These are phyloP conservation scores for Eremophila alpestris DNA, from an alignment of 2,797 vertebrate genomes.

Conservation along the genomic window DNA sequence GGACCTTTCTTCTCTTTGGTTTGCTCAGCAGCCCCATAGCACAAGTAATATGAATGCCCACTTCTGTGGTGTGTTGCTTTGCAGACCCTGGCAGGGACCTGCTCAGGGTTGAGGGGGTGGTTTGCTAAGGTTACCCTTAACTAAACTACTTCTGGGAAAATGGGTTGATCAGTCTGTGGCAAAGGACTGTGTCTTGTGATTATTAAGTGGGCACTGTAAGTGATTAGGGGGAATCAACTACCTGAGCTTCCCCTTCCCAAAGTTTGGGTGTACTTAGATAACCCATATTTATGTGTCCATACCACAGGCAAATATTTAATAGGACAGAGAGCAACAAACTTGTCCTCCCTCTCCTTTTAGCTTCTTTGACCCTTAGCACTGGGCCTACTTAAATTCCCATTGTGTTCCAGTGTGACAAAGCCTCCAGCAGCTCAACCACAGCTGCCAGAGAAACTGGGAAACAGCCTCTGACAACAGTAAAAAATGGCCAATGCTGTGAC, in stretches of 20 bases:
- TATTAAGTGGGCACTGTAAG: background rate
- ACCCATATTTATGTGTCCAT: background rate
- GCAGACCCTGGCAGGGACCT: background rate
- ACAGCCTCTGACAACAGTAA: background rate
- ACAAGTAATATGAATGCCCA: background rate
- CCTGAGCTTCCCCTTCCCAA: background rate
- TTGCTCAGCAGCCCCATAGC: background rate
- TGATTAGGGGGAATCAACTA: background rate
- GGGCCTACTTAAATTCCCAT: background rate
- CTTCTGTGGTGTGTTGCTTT: background rate
- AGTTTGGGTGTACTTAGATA: background rate
- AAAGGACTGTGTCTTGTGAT: background rate
- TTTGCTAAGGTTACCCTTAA: background rate
- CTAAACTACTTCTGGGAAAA: background rate
- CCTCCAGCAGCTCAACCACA: background rate
- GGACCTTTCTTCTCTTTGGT: background rate
- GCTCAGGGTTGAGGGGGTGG: background rate
- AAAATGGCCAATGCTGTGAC: background rate
- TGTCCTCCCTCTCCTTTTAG: background rate
- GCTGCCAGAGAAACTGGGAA: background rate
- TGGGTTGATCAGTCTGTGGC: background rate
- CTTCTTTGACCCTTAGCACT: accelerated
- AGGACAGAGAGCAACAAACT: background rate
- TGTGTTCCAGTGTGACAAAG: background rate
- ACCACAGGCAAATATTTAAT: background rate